Base-by-base conservation (phyloP, 2,113 vertebrate genomes). In the Psittacus erithacus region DNA sequence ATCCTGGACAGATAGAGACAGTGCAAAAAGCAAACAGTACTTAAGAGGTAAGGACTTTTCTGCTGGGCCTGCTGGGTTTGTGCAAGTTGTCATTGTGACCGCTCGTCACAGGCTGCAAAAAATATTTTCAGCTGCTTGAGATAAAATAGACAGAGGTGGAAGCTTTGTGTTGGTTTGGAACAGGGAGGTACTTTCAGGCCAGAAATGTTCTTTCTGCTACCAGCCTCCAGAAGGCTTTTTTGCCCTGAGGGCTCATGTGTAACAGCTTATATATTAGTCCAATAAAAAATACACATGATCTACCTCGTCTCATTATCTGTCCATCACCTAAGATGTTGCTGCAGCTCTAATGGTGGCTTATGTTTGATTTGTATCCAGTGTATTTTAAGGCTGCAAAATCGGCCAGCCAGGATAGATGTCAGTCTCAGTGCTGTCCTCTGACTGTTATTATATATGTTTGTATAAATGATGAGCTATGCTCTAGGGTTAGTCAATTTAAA, bases 71-170 rank as follows among this genome's bases (percentile, higher is more conserved):
- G 64, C 71, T 53, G 38, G 19, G 16, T 68, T 88, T 71, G 82
- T 82, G 55, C 69, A 81, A 86, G 82, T 86, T 88, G 82, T 94
- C 68, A 33, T 47, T 65, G 82, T 39, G 71, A 35, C 71, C 63
- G 83, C 78, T 64, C 47, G 89, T 81, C 86, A 96, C 73, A 86
- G 80, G 44, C 86, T 93, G 90, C 85, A 88, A 86, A 91, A 90
- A 68, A 9, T 86, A 81, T 88, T 91, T 94, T 79, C 84, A 78
- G 31, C 59, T 83, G 60, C 60, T 84, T 82, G 69, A 84, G 90
- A 92, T 95, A 68, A 93, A 94, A 82, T 41, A 67, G 64, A 49
- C 63, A 41, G 92, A 84, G 83, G 44, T 88, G 31, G 73, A 91
- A 62, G 52, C 65, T 95, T 88, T 78, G 25, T 75, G 27, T 65